Evolutionary conservation across 2,797 vertebrate genomes (phyloP).

Genomic region (Tympanoctomys barrerae): DNA sequence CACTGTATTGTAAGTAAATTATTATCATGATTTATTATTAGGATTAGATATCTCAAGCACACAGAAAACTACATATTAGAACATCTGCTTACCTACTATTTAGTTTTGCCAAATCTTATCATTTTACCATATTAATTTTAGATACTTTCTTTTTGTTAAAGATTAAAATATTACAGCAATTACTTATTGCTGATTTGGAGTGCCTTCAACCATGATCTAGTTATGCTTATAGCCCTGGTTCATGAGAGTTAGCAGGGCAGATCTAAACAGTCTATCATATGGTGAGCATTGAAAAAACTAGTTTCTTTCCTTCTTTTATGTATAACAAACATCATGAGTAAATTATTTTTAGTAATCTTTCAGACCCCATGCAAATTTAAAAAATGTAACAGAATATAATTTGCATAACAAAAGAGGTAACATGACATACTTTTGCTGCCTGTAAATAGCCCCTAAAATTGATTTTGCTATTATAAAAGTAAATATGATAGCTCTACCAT

Average conservation of each 20-base stretch:
- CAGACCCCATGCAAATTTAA: background rate
- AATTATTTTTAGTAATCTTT: conserved; percentile 48
- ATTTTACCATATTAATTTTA: conserved; percentile 22
- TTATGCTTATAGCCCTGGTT: background rate
- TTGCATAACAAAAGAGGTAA: background rate
- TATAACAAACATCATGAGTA: background rate
- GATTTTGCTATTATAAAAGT: conserved; percentile 53
- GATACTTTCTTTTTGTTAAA: conserved; percentile 5
- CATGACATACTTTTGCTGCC: background rate
- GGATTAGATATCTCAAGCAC: conserved; percentile 33
- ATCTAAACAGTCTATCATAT: background rate
- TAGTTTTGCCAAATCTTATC: background rate
- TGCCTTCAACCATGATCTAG: background rate
- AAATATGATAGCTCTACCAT: conserved; percentile 53
- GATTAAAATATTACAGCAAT: conserved; percentile 8
- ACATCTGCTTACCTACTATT: background rate
- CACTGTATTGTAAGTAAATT: background rate
- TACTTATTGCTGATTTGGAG: background rate
- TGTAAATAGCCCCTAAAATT: background rate
- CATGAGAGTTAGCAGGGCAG: background rate
- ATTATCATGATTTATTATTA: background rate
- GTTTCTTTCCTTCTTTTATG: background rate
- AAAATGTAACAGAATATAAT: background rate
- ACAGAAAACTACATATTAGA: background rate
- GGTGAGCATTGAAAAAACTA: background rate